Conservation (phyloP, 64 coral and sea anemone genomes). For the Porites australiensis region DNA sequence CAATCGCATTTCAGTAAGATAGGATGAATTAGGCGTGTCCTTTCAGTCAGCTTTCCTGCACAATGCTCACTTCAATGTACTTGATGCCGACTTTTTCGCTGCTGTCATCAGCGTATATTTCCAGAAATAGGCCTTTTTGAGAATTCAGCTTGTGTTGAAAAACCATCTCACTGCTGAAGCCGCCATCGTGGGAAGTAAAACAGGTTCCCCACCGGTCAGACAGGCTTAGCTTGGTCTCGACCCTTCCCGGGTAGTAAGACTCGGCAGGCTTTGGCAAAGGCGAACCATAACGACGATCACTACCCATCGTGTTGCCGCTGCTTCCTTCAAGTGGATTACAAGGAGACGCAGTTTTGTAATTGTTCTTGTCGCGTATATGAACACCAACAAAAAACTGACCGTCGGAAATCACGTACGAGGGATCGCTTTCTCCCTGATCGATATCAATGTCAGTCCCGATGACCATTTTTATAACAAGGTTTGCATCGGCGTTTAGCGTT, state of each 20-base stretch:
- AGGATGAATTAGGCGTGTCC: too few species aligned
- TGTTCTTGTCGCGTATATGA: not conserved
- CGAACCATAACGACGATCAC: not conserved
- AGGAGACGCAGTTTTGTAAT: not conserved
- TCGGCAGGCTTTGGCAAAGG: not conserved
- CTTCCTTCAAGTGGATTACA: not conserved
- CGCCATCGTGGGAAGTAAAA: not conserved
- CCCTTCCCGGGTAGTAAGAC: not conserved
- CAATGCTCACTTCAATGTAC: conserved; percentile 36
- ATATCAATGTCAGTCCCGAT: conserved; percentile 9
- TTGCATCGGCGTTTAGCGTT: not conserved
- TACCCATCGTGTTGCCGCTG: not conserved
- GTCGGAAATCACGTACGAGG: conserved; percentile 11
- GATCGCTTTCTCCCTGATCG: not conserved
- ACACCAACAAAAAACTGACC: not conserved
- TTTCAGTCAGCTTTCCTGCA: not conserved
- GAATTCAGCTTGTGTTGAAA: conserved; percentile 1
- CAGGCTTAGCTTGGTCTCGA: conserved; percentile 13
- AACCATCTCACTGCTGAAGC: not conserved
- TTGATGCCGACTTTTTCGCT: conserved; percentile 25
- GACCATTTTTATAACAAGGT: conserved; percentile 13
- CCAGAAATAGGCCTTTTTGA: conserved; percentile 18
- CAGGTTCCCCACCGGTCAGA: conserved; percentile 50
- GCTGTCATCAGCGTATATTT: conserved; percentile 9
- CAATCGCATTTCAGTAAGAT: too few species aligned